Evolutionary conservation across 1,140 invertebrate genomes (phyloP), one percentile per base, ranked within the genome.

Genomic region (Tetragonula clypearis): DNA sequence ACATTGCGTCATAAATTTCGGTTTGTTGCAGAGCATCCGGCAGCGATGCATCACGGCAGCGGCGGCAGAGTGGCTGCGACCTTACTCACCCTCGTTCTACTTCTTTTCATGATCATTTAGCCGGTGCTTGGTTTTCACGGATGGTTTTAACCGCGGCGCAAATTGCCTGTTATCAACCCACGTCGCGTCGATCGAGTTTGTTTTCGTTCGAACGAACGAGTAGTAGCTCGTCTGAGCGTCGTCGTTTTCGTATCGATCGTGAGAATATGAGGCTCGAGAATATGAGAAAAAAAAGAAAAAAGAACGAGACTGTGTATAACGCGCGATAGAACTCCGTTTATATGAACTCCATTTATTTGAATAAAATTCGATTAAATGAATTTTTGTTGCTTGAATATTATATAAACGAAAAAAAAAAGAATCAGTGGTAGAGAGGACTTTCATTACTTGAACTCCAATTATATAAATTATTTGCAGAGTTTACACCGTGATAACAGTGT

Each of bases 11-110:
- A 82, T 80, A 80, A 78, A 80, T 78, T 77, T 69, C 66, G 72
- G 86, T 93, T 92, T 94, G 92, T 95, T 94, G 94, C 94, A 92
- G 95, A 95, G 92, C 95, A 95, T 90, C 94, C 95, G 89, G 95
- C 95, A 23, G 95, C 95, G n/a, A 95, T 95, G 95, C 94, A 95
- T 93, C 94, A 95, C 72, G 94, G 95, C 11, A 87, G 86, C 77
- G 93, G 93, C 75, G 83, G 91, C 87, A 92, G 88, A 91, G 90
- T 91, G 81, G 89, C 90, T 77, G 92, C 89, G 82, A 88, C 90
- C 35, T 58, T 91, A 41, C 88, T 92, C 81, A 90, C 88, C 68
- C 74, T 92, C 49, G 85, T 93, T 69, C 87, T 92, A 71, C 82
- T 94, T 74, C 79, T 92, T 73, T 86, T 90, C 82, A 86, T 83